Percentiles rank a stretch among this genome's conserved stretches.
Conservation (phyloP, 2,888 invertebrate species). For the Perdita meconis region DNA sequence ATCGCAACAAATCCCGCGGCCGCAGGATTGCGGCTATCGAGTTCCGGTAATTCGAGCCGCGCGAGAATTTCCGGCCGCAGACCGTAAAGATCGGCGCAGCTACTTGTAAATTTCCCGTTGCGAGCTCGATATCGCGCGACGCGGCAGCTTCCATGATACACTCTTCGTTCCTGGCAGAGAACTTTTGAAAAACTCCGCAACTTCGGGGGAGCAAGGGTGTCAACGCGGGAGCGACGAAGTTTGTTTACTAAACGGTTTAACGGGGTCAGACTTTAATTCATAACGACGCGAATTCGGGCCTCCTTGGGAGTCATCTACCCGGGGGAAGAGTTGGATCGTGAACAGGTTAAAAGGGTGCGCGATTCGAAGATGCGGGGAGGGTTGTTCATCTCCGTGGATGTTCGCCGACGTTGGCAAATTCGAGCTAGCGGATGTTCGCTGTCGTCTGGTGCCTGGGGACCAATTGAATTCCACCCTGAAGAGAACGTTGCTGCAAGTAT, state of each 20-base stretch:
- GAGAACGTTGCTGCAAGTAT: slow-evolving; percentile 64
- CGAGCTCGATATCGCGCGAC: not conserved
- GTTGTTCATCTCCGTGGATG: slow-evolving; percentile 10
- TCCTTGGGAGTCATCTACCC: slow-evolving; percentile 69
- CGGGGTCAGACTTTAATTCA: slow-evolving; percentile 35
- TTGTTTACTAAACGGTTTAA: too few relatives aligned
- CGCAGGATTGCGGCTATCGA: slow-evolving; percentile 51
- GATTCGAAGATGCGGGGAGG: slow-evolving; percentile 39
- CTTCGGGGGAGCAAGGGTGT: not conserved
- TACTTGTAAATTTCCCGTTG: slow-evolving; percentile 42
- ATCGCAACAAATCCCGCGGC: slow-evolving; percentile 46
- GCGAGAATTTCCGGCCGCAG: slow-evolving; percentile 43
- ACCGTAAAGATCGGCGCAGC: slow-evolving; percentile 37
- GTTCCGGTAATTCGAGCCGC: slow-evolving; percentile 47
- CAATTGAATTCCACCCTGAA: slow-evolving; percentile 73
- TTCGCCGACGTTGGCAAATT: slow-evolving; percentile 28
- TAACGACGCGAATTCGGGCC: slow-evolving; percentile 67
- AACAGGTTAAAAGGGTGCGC: slow-evolving; percentile 40
- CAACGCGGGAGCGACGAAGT: too few relatives aligned
- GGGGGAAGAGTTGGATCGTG: slow-evolving; percentile 69
- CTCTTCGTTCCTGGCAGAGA: not conserved
- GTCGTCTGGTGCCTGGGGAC: slow-evolving; percentile 34
- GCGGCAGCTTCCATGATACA: not conserved
- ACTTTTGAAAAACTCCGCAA: not conserved
- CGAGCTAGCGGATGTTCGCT: slow-evolving; percentile 27